Evolutionary conservation across 2,888 invertebrate genomes (phyloP).

Genomic region (Troglohyphantes excavatus): DNA sequence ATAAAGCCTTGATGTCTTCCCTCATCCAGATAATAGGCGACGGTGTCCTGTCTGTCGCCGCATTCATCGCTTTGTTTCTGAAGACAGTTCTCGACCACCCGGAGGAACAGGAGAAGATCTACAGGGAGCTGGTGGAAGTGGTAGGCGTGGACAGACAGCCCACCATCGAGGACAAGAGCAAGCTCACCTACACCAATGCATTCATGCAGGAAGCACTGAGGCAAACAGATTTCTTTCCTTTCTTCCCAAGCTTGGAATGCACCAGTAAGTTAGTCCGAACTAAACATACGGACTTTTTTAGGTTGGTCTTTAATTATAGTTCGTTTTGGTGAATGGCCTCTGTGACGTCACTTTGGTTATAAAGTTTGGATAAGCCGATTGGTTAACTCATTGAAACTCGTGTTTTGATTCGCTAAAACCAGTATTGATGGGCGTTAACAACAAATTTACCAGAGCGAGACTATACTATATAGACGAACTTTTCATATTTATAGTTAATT

Average conservation of each 20-base stretch:
- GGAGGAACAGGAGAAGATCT: constrained; percentile 49
- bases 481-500: too few relatives aligned
- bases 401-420: too few relatives aligned
- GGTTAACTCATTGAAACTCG: too few relatives aligned
- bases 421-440: too few relatives aligned
- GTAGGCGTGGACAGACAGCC: constrained; percentile 15
- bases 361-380: too few relatives aligned
- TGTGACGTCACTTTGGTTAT: too few relatives aligned
- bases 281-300: too few relatives aligned
- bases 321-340: too few relatives aligned
- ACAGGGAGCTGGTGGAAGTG: constrained; percentile 28
- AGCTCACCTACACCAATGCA: constrained; percentile 49
- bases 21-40: constrained; percentile 38
- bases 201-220: constrained; percentile 29
- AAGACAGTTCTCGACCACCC: background rate
- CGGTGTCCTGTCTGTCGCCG: constrained; percentile 7
- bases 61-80: background rate
- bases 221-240: constrained; percentile 18
- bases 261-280: constrained; percentile 22
- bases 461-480: too few relatives aligned
- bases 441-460: too few relatives aligned
- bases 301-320: too few relatives aligned
- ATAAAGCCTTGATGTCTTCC: constrained; percentile 10
- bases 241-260: constrained; percentile 52
- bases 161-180: constrained; percentile 54